These are phyloP conservation scores for Phyllotreta cruciferae DNA, from an alignment of 2,888 invertebrate genomes.

Conservation along the genomic window DNA sequence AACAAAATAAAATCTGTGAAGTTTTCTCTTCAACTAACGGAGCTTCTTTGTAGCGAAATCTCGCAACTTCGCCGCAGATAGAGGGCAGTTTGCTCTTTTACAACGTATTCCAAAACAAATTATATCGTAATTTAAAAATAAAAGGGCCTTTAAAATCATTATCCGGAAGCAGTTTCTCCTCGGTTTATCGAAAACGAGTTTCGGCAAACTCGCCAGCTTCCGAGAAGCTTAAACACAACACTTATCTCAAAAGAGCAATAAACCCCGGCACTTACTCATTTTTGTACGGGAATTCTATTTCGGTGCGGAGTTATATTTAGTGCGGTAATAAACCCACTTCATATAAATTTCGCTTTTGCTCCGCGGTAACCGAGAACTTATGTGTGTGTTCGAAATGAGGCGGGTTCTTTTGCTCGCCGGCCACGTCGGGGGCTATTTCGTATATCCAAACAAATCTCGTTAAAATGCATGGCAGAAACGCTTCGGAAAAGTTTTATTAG, in stretches of 20 bases:
- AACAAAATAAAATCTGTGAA: no score
- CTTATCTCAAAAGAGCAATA: conserved; percentile 35
- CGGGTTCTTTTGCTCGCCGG: conserved; percentile 15
- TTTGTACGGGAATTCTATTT: conserved; percentile 33
- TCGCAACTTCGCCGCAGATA: background rate
- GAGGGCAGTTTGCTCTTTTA: background rate
- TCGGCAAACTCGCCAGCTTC: conserved; percentile 19
- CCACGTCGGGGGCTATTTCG: conserved; percentile 15
- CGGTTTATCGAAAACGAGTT: conserved; percentile 23
- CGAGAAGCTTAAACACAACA: conserved; percentile 29
- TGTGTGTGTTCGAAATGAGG: conserved; percentile 7
- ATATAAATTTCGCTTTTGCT: conserved; percentile 30
- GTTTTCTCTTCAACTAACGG: no score
- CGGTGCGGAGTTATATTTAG: conserved; percentile 33
- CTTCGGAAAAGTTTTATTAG: conserved; percentile 16
- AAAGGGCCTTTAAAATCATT: conserved; percentile 1
- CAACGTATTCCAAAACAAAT: background rate
- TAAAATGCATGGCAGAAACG: conserved; percentile 9
- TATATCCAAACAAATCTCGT: conserved; percentile 22
- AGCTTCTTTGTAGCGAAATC: background rate
- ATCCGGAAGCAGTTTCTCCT: conserved; percentile 15
- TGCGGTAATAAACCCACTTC: conserved; percentile 31
- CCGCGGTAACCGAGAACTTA: conserved; percentile 22
- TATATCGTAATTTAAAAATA: conserved; percentile 10
- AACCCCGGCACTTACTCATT: conserved; percentile 32